phyloP scores from a whole-genome alignment of 2,888 invertebrate genomes.

The Muschampia plurimacula region DNA sequence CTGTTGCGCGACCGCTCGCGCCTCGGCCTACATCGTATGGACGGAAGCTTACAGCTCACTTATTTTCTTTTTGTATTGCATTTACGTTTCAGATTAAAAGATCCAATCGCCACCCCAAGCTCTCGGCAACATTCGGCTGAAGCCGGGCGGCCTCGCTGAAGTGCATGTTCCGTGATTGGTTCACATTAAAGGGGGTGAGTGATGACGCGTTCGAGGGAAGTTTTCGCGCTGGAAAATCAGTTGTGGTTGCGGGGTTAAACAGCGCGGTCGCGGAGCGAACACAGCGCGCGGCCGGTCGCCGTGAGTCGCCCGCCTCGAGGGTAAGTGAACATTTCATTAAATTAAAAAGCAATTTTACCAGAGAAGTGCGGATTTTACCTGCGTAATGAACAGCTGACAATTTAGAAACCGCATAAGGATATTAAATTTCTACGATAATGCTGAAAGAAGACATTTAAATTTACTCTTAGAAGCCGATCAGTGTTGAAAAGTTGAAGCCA shows the following conservation, averaged over 20 bases:
- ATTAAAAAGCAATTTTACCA: conserved; percentile 83
- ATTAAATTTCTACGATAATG: conserved; percentile 24
- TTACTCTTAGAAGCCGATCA: conserved; percentile 15
- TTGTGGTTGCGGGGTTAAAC: conserved; percentile 74
- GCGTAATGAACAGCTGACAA: conserved; percentile 52
- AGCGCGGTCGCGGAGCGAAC: conserved; percentile 66
- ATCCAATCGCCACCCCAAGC: conserved; percentile 79
- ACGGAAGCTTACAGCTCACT: conserved; percentile 69
- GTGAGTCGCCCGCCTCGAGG: conserved; percentile 66
- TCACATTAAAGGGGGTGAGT: conserved; percentile 70
- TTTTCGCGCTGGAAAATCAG: conserved; percentile 82
- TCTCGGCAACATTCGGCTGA: conserved; percentile 67
- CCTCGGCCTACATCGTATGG: conserved; percentile 63
- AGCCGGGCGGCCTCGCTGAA: conserved; percentile 65
- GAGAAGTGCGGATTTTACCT: conserved; percentile 61
- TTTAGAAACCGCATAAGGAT: conserved; percentile 47
- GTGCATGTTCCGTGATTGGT: conserved; percentile 66
- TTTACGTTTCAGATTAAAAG: conserved; percentile 85
- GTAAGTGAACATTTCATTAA: conserved; percentile 81
- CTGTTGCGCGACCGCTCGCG: conserved; percentile 66
- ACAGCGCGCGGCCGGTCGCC: conserved; percentile 59
- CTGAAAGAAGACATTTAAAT: conserved; percentile 37
- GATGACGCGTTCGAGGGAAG: conserved; percentile 81
- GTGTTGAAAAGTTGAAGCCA: conserved; percentile 10
- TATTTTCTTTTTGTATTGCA: conserved; percentile 81